These are phyloP conservation scores for Lethrus apterus DNA, from an alignment of 1,140 invertebrate species.

Conservation along the genomic window DNA sequence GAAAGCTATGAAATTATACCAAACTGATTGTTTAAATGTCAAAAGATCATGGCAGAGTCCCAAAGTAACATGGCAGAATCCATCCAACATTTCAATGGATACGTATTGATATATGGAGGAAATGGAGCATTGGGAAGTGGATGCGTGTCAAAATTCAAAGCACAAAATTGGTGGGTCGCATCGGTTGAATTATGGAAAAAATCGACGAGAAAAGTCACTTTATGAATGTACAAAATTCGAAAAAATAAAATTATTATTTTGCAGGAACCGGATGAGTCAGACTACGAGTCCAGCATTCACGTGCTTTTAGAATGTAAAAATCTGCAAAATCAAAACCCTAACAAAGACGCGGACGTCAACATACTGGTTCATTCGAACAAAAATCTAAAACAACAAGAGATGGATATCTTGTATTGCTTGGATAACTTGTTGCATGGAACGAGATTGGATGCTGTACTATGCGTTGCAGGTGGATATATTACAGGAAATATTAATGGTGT, in stretches of 20 bases:
- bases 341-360: conserved; percentile 83
- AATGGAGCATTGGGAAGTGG: conserved; percentile 81
- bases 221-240: not conserved
- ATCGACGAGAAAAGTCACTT: not conserved
- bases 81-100: conserved; percentile 45
- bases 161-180: conserved; percentile 86
- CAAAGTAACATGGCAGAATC: conserved; percentile 11
- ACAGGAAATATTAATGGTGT: conserved; percentile 63
- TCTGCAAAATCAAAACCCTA: conserved; percentile 46
- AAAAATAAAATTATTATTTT: not conserved
- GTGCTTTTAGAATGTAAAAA: not conserved
- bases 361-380: conserved; percentile 69
- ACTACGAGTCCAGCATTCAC: not conserved
- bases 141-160: conserved; percentile 79
- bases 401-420: conserved; percentile 53
- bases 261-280: not conserved
- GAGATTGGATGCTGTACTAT: conserved; percentile 90
- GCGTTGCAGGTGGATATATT: conserved; percentile 97
- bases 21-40: conserved; percentile 1
- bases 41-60: conserved; percentile 1
- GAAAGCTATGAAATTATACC: not conserved
- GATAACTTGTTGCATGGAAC: conserved; percentile 54
- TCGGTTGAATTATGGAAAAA: conserved; percentile 67
- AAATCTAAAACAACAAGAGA: conserved; percentile 69
- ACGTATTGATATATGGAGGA: conserved; percentile 84